Conservation (phyloP, 2,113 vertebrate genomes). For the Gobiocypris rarus region DNA sequence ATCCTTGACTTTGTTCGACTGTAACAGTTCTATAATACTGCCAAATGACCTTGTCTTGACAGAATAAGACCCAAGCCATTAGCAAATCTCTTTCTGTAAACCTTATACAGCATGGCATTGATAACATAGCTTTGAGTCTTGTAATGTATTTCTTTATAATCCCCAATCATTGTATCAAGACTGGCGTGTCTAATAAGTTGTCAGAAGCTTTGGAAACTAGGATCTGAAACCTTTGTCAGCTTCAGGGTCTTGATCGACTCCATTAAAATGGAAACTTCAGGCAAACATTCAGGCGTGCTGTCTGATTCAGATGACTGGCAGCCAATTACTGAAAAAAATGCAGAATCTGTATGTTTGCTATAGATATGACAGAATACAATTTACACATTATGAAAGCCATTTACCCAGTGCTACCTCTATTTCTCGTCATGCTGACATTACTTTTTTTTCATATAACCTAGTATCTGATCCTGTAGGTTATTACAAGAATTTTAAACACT, state of each 20-base stretch:
- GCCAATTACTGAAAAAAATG: not conserved
- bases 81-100: not conserved
- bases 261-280: not conserved
- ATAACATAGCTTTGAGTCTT: not conserved
- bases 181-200: not conserved
- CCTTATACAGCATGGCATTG: not conserved
- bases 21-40: not conserved
- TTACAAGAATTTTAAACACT: conserved; percentile 8
- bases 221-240: not conserved
- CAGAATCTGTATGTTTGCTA: not conserved
- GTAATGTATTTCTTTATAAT: not conserved
- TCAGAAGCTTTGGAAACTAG: not conserved
- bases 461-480: conserved; percentile 3
- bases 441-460: not conserved
- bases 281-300: not conserved
- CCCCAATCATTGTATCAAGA: not conserved
- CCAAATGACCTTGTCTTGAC: not conserved
- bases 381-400: not conserved
- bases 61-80: not conserved
- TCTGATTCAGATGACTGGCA: not conserved
- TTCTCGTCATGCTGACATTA: not conserved
- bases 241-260: not conserved
- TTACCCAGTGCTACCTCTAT: not conserved
- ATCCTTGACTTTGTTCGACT: not conserved
- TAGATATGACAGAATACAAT: not conserved